Evolutionary conservation across 2,113 vertebrate species (phyloP).

Genomic region (Stigmatopora nigra): DNA sequence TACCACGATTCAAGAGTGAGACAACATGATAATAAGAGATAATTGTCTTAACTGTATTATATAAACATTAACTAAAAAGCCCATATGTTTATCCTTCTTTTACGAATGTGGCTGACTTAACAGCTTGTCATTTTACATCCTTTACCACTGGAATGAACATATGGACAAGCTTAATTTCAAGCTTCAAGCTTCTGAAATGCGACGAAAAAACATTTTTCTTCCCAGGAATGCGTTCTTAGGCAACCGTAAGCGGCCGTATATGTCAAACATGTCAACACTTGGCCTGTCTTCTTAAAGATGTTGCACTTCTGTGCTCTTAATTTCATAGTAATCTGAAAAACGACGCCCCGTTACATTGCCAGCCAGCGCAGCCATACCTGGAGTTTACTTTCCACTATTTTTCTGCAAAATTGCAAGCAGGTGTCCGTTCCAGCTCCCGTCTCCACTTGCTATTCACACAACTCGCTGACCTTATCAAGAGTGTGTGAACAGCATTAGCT

Average conservation of each 20-base stretch:
- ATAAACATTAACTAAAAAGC: background rate
- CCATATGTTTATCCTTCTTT: background rate
- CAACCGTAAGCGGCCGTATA: constrained; percentile 36
- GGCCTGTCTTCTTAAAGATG: constrained; percentile 34
- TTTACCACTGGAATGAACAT: constrained; percentile 30
- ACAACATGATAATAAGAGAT: background rate
- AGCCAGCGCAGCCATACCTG: constrained; percentile 51
- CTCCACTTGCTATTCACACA: constrained; percentile 36
- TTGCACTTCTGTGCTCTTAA: constrained; percentile 56
- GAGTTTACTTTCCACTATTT: constrained; percentile 34
- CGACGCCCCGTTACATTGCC: constrained; percentile 48
- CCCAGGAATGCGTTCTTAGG: constrained; percentile 10
- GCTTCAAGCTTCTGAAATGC: constrained; percentile 16
- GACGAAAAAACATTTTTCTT: constrained; percentile 28
- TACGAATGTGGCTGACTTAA: constrained; percentile 16
- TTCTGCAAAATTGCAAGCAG: constrained; percentile 71
- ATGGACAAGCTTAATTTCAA: constrained; percentile 16
- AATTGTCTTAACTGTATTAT: background rate
- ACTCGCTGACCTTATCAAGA: constrained; percentile 20
- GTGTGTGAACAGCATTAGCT: constrained; percentile 44
- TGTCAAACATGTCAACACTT: constrained; percentile 54
- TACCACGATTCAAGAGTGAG: constrained; percentile 1
- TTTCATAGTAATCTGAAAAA: constrained; percentile 67
- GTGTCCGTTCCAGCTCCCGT: constrained; percentile 60
- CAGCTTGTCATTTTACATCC: constrained; percentile 16